Evolutionary conservation across 2,797 vertebrate species (phyloP).

Genomic region (Sebastes flavidus): DNA sequence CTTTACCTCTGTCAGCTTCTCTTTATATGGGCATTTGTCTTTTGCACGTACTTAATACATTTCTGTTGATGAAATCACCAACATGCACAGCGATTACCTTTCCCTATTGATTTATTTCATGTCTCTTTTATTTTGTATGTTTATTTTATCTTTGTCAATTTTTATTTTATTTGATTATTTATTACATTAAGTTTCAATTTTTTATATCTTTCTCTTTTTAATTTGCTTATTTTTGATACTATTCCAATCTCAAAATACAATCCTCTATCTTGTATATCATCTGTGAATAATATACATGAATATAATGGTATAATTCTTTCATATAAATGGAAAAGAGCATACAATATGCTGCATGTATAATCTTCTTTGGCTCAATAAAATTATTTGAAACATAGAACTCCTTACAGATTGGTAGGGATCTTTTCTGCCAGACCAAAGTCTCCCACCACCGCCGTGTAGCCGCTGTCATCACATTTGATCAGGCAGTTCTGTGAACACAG

Average conservation of each 20-base stretch:
- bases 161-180: not conserved
- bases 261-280: not conserved
- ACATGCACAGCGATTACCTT: too few relatives aligned
- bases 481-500: constrained; percentile 91
- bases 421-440: constrained; percentile 99
- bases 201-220: not conserved
- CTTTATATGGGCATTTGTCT: too few relatives aligned
- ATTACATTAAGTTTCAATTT: fast-evolving
- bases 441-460: constrained; percentile 93
- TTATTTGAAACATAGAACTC: not conserved
- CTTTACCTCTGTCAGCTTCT: too few relatives aligned
- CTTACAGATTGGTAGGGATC: constrained; percentile 92
- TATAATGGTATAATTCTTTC: not conserved
- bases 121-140: not conserved
- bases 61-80: too few relatives aligned
- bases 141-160: not conserved
- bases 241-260: not conserved
- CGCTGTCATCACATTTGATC: constrained; percentile 92
- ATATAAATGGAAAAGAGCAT: not conserved
- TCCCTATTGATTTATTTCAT: not conserved
- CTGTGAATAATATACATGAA: not conserved
- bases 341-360: not conserved
- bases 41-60: too few relatives aligned
- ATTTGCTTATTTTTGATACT: not conserved
- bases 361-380: not conserved